phyloP scores from a whole-genome alignment of 2,113 vertebrate species.

The Ammodytes marinus region DNA sequence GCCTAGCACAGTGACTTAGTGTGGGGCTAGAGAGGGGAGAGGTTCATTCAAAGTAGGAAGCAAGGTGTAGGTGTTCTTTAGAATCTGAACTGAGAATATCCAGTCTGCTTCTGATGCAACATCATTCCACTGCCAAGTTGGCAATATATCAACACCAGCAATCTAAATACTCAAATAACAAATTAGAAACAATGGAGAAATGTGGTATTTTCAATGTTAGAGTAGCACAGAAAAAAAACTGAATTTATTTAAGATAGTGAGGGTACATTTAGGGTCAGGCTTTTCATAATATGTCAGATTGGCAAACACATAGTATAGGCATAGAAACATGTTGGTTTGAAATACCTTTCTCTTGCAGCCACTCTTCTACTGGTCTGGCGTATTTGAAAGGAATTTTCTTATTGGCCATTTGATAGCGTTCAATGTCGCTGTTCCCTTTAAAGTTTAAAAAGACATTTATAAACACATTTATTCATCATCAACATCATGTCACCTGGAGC shows the following conservation, averaged over 20 bases:
- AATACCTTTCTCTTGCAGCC: constrained; percentile 99
- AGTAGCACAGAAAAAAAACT: background rate
- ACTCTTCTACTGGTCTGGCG: constrained; percentile 97
- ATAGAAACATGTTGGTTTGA: constrained; percentile 39
- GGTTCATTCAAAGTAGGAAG: background rate
- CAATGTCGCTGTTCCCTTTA: constrained; percentile 99
- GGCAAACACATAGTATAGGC: constrained; percentile 9
- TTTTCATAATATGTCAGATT: constrained; percentile 16
- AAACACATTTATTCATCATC: constrained; percentile 72
- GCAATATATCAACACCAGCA: background rate
- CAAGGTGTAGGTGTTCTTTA: background rate
- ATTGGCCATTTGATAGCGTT: constrained; percentile 99
- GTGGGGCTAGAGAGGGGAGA: background rate
- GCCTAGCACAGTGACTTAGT: background rate
- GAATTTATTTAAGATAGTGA: background rate
- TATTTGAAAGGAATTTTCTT: constrained; percentile 99
- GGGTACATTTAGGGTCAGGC: background rate
- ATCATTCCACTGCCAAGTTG: background rate
- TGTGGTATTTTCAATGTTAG: background rate
- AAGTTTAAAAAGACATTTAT: constrained; percentile 84
- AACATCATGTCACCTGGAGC: constrained; percentile 34
- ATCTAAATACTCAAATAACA: background rate
- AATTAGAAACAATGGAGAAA: too few species aligned
- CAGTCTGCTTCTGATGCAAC: background rate
- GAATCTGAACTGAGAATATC: background rate